Percentiles rank a stretch among this genome's conserved stretches.
Conservation (phyloP, 2,888 invertebrate genomes). For the Ditula angustiorana region DNA sequence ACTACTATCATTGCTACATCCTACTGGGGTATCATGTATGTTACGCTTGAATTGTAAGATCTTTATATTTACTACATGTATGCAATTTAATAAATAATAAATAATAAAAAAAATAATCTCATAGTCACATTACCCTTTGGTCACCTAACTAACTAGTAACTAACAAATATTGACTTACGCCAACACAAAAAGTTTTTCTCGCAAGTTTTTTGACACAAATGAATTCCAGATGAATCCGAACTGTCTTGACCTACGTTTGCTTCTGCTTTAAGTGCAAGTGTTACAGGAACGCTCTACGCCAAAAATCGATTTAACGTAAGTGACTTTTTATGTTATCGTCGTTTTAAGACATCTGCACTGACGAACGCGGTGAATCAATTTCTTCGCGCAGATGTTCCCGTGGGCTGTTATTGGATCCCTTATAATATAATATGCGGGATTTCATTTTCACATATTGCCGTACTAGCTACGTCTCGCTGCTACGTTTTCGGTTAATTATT, state of each 20-base stretch:
- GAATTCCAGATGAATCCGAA: too few species aligned
- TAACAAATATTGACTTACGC: too few species aligned
- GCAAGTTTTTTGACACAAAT: too few species aligned
- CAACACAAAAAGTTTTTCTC: too few species aligned
- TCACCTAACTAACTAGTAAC: too few species aligned
- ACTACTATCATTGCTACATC: too few species aligned
- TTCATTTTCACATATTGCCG: conserved; percentile 72
- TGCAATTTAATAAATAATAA: too few species aligned
- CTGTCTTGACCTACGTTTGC: background rate
- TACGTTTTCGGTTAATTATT: background rate
- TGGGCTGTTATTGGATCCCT: conserved; percentile 74
- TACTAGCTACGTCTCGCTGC: conserved; percentile 48
- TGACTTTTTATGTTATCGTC: conserved; percentile 58
- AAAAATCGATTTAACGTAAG: conserved; percentile 52
- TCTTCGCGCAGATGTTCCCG: conserved; percentile 71
- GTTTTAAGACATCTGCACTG: conserved; percentile 46
- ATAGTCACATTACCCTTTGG: too few species aligned
- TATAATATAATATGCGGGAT: conserved; percentile 73
- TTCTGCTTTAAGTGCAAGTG: background rate
- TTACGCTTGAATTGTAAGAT: too few species aligned
- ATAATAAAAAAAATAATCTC: too few species aligned
- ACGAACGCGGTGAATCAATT: conserved; percentile 67
- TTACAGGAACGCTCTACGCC: conserved; percentile 19
- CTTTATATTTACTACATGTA: too few species aligned
- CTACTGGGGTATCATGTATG: too few species aligned